A percentile compares a stretch with the other conserved stretches of the same genome.
Conservation (phyloP, 92 coral and sea anemone genomes). For the Porites lobata region DNA sequence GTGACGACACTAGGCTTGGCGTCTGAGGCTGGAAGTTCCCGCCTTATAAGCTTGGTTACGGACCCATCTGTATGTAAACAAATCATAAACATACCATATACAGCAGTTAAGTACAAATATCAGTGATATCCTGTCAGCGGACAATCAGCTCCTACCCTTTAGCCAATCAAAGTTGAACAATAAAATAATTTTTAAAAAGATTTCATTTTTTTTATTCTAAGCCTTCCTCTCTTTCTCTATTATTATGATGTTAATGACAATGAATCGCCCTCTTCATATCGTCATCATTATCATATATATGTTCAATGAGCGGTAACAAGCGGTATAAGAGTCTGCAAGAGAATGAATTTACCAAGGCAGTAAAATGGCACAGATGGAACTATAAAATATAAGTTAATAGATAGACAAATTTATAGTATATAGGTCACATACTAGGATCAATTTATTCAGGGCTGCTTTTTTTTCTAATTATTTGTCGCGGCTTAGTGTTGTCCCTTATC, state of each 20-base stretch:
- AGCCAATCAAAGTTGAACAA: neutral
- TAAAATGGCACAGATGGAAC: too few relatives aligned
- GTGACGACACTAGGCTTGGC: slow-evolving; percentile 35
- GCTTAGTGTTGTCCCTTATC: neutral
- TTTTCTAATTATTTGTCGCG: slow-evolving; percentile 16
- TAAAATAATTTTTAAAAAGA: neutral
- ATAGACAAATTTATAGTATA: slow-evolving; percentile 21
- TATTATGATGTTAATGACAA: too few relatives aligned
- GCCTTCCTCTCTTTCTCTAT: too few relatives aligned
- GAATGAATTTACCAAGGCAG: too few relatives aligned
- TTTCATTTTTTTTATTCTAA: too few relatives aligned
- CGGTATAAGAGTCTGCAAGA: too few relatives aligned
- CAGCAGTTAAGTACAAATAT: neutral
- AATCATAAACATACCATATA: slow-evolving; percentile 24
- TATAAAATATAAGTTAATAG: neutral
- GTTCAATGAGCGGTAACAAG: too few relatives aligned
- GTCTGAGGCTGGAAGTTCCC: slow-evolving; percentile 10
- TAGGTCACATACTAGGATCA: slow-evolving; percentile 17
- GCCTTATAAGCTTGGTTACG: slow-evolving; percentile 21
- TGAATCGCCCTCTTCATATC: too few relatives aligned
- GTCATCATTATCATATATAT: too few relatives aligned
- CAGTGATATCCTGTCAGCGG: neutral
- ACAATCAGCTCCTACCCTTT: too few relatives aligned
- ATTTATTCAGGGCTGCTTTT: slow-evolving; percentile 35
- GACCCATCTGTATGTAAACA: slow-evolving; percentile 16